Conservation (phyloP, 2,888 invertebrate genomes). For the Platycheirus albimanus region DNA sequence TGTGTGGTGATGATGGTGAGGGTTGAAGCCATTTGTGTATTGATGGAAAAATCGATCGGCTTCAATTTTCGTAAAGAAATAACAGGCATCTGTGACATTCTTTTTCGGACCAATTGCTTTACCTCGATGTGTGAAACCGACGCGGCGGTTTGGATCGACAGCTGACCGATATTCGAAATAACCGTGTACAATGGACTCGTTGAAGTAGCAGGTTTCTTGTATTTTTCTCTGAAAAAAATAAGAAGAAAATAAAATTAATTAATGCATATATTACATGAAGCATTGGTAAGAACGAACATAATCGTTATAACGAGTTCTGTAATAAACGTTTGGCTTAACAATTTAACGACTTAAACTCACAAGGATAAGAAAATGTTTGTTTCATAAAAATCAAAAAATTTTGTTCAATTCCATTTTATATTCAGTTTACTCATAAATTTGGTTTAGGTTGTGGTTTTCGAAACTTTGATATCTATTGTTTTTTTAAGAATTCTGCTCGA, state of each 20-base stretch:
- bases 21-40: constrained; percentile 75
- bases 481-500: no score
- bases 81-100: constrained; percentile 81
- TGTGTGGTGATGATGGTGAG: constrained; percentile 70
- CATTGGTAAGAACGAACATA: no score
- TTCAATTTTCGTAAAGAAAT: constrained; percentile 81
- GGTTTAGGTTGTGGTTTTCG: no score
- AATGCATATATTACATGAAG: neutral
- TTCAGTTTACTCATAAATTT: no score
- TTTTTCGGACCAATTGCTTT: constrained; percentile 82
- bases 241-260: neutral
- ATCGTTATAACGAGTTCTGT: no score
- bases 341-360: no score
- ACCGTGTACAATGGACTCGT: constrained; percentile 82
- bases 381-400: no score
- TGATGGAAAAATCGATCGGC: constrained; percentile 81
- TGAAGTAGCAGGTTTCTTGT: constrained; percentile 82
- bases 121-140: constrained; percentile 82
- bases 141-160: constrained; percentile 81
- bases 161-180: constrained; percentile 82
- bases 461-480: no score
- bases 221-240: constrained; percentile 79
- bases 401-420: no score
- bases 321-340: no score
- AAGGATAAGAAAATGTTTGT: no score